phyloP scores from a whole-genome alignment of 1,140 invertebrate genomes.

The Aphis gossypii region DNA sequence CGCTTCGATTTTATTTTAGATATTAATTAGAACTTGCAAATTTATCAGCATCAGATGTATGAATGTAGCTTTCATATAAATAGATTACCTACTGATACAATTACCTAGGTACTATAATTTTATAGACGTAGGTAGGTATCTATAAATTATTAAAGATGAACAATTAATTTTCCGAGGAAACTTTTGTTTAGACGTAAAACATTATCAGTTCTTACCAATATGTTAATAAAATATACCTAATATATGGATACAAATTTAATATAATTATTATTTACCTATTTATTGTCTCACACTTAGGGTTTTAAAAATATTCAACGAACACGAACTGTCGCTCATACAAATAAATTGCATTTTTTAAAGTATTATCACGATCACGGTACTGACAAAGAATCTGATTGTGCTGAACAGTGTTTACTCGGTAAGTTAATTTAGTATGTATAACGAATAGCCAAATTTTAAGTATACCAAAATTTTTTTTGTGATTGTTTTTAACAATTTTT shows the following conservation, averaged over 20 bases:
- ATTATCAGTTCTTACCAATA: background rate
- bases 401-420: background rate
- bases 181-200: background rate
- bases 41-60: too few species aligned
- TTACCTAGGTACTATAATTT: background rate
- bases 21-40: too few species aligned
- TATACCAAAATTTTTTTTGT: too few species aligned
- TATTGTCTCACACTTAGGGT: background rate
- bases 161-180: background rate
- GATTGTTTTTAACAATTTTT: background rate
- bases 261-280: background rate
- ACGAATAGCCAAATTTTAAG: too few species aligned
- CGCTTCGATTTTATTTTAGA: too few species aligned
- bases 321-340: background rate
- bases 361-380: background rate
- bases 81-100: too few species aligned
- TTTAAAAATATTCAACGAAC: background rate
- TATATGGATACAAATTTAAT: background rate
- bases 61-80: too few species aligned
- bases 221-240: background rate
- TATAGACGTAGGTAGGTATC: background rate
- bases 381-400: background rate
- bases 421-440: background rate
- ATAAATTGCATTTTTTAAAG: background rate
- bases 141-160: background rate